phyloP scores from a whole-genome alignment of 2,797 vertebrate genomes.

The Coluber constrictor region DNA sequence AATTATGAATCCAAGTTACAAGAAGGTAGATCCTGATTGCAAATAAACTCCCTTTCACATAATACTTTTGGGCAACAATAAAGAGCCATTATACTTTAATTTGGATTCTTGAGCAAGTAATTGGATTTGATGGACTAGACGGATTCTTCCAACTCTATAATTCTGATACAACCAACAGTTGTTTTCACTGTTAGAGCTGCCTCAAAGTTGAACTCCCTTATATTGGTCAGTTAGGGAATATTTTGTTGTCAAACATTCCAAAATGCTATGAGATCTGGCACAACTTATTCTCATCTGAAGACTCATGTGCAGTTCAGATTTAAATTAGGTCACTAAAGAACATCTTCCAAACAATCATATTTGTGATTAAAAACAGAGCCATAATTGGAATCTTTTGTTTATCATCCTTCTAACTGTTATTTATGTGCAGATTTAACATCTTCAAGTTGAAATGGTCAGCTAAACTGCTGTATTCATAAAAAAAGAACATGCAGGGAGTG shows the following conservation, averaged over 20 bases:
- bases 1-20: neutral
- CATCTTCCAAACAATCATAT: conserved; percentile 8
- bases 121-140: neutral
- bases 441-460: neutral
- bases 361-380: conserved; percentile 8
- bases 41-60: neutral
- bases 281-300: neutral
- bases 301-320: neutral
- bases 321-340: conserved; percentile 10
- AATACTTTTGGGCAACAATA: neutral
- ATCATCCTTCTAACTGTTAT: neutral
- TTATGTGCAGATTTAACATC: conserved; percentile 10
- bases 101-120: neutral
- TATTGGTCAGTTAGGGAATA: neutral
- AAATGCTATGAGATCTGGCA: neutral
- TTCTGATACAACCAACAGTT: neutral
- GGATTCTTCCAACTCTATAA: neutral
- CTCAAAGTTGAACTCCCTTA: neutral
- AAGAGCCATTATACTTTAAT: neutral
- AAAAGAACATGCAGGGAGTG: neutral
- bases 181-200: neutral
- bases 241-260: neutral
- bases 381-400: conserved; percentile 9
- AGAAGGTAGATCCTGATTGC: neutral
- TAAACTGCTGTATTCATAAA: neutral